phyloP scores from a whole-genome alignment of 2,113 vertebrate genomes.

The Pluvianellus socialis region DNA sequence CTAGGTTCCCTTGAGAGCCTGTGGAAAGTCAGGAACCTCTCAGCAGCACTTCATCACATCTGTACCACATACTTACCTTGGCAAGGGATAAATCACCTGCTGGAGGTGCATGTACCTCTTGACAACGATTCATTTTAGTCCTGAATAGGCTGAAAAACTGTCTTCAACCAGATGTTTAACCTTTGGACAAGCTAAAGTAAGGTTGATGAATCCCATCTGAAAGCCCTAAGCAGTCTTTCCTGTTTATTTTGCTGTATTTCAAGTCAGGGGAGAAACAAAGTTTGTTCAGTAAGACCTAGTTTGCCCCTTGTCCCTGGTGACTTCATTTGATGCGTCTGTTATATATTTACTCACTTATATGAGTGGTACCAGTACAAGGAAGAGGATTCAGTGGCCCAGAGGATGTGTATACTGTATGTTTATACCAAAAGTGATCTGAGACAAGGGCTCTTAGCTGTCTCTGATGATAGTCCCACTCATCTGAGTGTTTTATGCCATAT shows the following conservation, averaged over 20 bases:
- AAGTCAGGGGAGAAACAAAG: background rate
- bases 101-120: background rate
- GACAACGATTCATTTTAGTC: slow-evolving; percentile 8
- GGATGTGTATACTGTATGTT: background rate
- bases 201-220: slow-evolving; percentile 3
- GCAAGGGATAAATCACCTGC: slow-evolving; percentile 31
- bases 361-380: background rate
- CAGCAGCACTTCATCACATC: slow-evolving; percentile 39
- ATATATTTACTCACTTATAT: background rate
- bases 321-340: background rate
- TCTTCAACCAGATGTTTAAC: slow-evolving; percentile 28
- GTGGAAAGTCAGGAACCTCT: background rate
- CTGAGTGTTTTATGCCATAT: background rate
- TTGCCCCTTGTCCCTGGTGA: background rate
- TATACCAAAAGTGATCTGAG: background rate
- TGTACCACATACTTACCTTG: background rate
- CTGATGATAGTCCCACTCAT: background rate
- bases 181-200: background rate
- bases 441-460: background rate
- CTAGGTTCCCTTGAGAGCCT: background rate
- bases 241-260: background rate
- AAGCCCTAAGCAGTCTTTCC: background rate
- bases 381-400: background rate
- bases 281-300: background rate
- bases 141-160: background rate